Conservation (phyloP, 2,888 invertebrate species). For the Mystacides longicornis region DNA sequence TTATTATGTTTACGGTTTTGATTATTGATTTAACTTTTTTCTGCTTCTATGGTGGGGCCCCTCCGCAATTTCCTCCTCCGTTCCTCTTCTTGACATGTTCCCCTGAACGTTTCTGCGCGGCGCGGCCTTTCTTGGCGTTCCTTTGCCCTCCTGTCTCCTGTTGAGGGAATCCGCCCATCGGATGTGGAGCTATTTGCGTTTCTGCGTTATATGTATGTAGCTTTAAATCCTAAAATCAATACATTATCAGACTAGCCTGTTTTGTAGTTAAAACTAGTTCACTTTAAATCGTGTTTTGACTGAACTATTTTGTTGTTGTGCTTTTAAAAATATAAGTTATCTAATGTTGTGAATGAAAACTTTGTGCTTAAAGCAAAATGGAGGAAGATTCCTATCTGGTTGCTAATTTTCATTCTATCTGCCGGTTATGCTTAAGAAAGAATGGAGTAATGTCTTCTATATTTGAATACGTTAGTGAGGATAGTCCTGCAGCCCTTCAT, state of each 20-base stretch:
- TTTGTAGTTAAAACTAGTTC: too few relatives aligned
- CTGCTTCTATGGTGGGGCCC: too few relatives aligned
- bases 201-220: too few relatives aligned
- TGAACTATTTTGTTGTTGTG: too few relatives aligned
- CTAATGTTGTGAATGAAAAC: slow-evolving; percentile 1
- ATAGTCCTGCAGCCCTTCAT: slow-evolving; percentile 42
- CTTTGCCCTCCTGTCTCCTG: slow-evolving; percentile 40
- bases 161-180: slow-evolving; percentile 32
- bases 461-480: slow-evolving; percentile 50
- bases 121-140: slow-evolving; percentile 50
- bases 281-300: too few relatives aligned
- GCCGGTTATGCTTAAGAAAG: slow-evolving; percentile 59
- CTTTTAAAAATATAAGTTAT: too few relatives aligned
- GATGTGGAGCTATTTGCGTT: background rate
- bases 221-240: too few relatives aligned
- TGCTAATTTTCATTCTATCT: slow-evolving; percentile 55
- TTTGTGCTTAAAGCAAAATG: slow-evolving; percentile 11
- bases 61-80: too few relatives aligned
- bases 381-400: slow-evolving; percentile 49
- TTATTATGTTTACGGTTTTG: too few relatives aligned
- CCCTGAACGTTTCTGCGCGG: slow-evolving; percentile 9
- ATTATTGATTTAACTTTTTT: too few relatives aligned
- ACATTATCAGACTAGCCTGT: too few relatives aligned
- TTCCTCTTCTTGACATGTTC: background rate
- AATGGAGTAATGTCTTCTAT: slow-evolving; percentile 57